Conservation (phyloP, 2,797 vertebrate genomes). For the Anguilla anguilla region DNA sequence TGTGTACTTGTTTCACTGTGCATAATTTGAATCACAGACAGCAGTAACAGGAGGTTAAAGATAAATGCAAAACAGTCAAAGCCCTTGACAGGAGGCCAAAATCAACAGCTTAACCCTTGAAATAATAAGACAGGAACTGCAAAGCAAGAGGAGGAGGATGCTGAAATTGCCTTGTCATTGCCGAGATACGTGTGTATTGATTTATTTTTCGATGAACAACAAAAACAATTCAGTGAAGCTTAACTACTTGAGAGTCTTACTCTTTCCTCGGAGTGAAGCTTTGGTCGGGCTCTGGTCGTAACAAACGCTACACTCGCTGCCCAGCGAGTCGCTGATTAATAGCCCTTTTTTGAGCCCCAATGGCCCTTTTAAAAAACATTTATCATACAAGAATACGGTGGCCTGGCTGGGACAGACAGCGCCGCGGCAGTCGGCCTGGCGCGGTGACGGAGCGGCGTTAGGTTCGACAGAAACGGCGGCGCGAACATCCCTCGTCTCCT, state of each 20-base stretch:
- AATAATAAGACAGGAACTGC: background rate
- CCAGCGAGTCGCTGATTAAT: constrained; percentile 4
- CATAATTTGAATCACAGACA: background rate
- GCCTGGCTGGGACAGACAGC: background rate
- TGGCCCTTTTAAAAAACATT: constrained; percentile 12
- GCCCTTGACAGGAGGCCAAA: background rate
- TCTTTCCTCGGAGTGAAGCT: background rate
- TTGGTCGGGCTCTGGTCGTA: background rate
- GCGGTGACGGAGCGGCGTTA: background rate
- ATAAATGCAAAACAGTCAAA: background rate
- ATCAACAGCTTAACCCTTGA: background rate
- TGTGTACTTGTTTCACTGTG: background rate
- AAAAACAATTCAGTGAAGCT: background rate
- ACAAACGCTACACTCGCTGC: background rate
- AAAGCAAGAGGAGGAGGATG: background rate
- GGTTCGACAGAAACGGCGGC: background rate
- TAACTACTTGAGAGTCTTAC: background rate
- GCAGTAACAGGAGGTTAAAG: background rate
- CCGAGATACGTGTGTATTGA: background rate
- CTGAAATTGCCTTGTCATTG: background rate
- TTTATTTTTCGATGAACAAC: background rate
- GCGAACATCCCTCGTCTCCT: background rate
- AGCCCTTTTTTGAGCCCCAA: background rate
- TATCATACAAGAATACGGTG: constrained; percentile 10
- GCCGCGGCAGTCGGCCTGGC: background rate